A percentile compares a stretch with the other conserved stretches of the same genome.
Evolutionary conservation across 2,888 invertebrate species (phyloP).

Genomic region (Cecidostiba fungosa): DNA sequence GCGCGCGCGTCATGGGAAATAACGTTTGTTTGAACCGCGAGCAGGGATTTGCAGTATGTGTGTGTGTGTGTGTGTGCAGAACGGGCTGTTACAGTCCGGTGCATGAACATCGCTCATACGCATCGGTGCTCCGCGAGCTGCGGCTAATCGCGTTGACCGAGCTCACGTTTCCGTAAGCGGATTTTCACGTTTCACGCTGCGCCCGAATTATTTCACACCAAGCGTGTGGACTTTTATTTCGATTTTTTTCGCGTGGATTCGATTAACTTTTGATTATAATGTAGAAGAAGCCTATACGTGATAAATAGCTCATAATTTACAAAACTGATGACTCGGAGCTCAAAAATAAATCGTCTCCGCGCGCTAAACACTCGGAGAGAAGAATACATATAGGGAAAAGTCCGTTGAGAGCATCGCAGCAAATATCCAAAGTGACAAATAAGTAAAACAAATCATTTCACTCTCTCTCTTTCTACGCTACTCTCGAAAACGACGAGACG

Average conservation of each 20-base stretch:
- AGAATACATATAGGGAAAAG: background rate
- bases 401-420: background rate
- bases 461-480: background rate
- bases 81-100: background rate
- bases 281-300: no score
- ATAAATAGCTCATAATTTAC: background rate
- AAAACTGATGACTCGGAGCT: slow-evolving; percentile 16
- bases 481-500: slow-evolving; percentile 25
- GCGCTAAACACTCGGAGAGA: slow-evolving; percentile 19
- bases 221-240: background rate
- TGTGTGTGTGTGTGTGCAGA: background rate
- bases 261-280: no score
- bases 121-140: background rate
- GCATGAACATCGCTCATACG: slow-evolving; percentile 32
- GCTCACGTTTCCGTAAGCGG: slow-evolving; percentile 22
- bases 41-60: background rate
- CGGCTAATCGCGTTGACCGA: slow-evolving; percentile 29
- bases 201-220: background rate
- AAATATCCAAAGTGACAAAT: slow-evolving; percentile 50
- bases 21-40: slow-evolving; percentile 21
- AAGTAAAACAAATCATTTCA: slow-evolving; percentile 61
- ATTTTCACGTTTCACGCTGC: slow-evolving; percentile 33
- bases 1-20: slow-evolving; percentile 15
- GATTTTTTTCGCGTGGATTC: background rate
- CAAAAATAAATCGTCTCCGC: slow-evolving; percentile 48